These are phyloP conservation scores for Brachionus angularis DNA, from an alignment of 1,140 invertebrate genomes.

Conservation along the genomic window DNA sequence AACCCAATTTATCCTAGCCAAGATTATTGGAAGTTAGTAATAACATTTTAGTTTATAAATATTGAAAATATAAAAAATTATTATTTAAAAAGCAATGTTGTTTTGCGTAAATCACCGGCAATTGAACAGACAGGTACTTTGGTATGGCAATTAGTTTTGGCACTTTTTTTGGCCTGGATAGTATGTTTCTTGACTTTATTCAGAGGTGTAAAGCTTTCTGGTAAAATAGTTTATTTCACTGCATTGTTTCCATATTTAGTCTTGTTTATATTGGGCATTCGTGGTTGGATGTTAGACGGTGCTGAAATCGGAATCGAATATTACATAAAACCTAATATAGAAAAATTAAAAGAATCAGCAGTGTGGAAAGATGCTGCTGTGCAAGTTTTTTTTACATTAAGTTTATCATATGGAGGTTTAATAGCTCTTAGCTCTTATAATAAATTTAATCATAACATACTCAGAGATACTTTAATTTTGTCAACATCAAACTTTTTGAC, in stretches of 20 bases:
- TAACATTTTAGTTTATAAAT: not conserved
- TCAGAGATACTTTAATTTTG: slow-evolving; percentile 86
- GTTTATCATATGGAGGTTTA: slow-evolving; percentile 77
- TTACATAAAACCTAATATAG: slow-evolving; percentile 49
- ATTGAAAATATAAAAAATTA: not conserved
- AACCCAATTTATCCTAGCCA: slow-evolving; percentile 42
- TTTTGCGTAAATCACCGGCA: slow-evolving; percentile 11
- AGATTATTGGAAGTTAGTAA: slow-evolving; percentile 45
- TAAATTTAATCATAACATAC: slow-evolving; percentile 64
- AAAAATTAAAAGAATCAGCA: slow-evolving; percentile 3
- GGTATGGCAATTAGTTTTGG: slow-evolving; percentile 39
- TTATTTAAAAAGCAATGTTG: slow-evolving; percentile 30
- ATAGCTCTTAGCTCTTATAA: slow-evolving; percentile 78
- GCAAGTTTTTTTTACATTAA: slow-evolving; percentile 81
- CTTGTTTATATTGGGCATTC: slow-evolving; percentile 77
- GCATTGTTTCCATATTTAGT: slow-evolving; percentile 89
- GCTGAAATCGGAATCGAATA: slow-evolving; percentile 47
- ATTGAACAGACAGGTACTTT: slow-evolving; percentile 43
- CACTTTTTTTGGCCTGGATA: slow-evolving; percentile 52
- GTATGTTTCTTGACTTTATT: slow-evolving; percentile 51
- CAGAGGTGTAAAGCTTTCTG: slow-evolving; percentile 64
- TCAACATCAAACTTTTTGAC: slow-evolving; percentile 92
- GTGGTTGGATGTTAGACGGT: slow-evolving; percentile 76
- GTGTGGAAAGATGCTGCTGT: slow-evolving; percentile 82
- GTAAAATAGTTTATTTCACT: slow-evolving; percentile 80